Conservation (phyloP, 2,888 invertebrate species). For the Drosophila histrio region DNA sequence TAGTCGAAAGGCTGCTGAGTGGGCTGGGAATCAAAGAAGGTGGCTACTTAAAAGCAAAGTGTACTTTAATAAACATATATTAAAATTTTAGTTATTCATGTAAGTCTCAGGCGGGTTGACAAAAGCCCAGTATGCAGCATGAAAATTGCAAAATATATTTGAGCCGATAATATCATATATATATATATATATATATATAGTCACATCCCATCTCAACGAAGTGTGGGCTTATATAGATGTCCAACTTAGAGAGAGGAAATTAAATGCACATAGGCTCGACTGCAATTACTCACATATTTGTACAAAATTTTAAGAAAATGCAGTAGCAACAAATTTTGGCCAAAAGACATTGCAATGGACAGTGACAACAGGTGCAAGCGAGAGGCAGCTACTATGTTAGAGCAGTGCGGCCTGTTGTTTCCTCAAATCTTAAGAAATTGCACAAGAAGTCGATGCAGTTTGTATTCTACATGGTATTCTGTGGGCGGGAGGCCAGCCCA, state of each 20-base stretch:
- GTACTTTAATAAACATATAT: constrained; percentile 75
- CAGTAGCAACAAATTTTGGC: constrained; percentile 73
- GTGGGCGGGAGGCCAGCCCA: constrained; percentile 18
- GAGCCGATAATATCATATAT: constrained; percentile 21
- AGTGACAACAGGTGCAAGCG: constrained; percentile 45
- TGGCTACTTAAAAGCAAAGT: constrained; percentile 62
- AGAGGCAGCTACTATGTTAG: constrained; percentile 32
- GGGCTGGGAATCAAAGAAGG: background rate
- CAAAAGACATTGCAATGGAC: constrained; percentile 60
- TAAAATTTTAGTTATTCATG: constrained; percentile 81
- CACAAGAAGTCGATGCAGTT: constrained; percentile 68
- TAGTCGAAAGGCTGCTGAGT: constrained; percentile 19
- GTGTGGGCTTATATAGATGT: constrained; percentile 14
- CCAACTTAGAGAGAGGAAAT: constrained; percentile 32
- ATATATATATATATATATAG: constrained; percentile 25
- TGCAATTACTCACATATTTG: constrained; percentile 79
- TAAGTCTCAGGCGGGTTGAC: constrained; percentile 67
- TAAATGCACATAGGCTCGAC: constrained; percentile 48
- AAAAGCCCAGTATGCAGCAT: constrained; percentile 48
- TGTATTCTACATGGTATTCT: constrained; percentile 24
- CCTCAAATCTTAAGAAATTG: constrained; percentile 70
- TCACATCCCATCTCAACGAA: background rate
- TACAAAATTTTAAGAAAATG: constrained; percentile 80
- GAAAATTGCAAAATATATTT: constrained; percentile 61
- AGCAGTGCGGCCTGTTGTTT: constrained; percentile 39